Conservation (phyloP, 2,113 vertebrate species). For the Tachycineta bicolor region DNA sequence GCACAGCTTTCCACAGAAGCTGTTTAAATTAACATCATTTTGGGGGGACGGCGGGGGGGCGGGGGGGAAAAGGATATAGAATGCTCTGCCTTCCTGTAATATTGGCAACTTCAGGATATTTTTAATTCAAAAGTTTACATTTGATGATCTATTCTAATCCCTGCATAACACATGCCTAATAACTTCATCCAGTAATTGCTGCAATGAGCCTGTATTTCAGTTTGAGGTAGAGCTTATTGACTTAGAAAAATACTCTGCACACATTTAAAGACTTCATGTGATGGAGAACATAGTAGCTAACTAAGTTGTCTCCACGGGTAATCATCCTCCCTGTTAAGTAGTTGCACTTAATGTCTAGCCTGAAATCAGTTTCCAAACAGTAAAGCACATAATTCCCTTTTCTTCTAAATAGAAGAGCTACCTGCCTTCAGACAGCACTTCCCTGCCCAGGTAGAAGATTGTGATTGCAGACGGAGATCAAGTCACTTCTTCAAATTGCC, state of each 20-base stretch:
- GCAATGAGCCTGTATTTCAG: not conserved
- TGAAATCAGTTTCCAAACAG: conserved; percentile 38
- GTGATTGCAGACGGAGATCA: not conserved
- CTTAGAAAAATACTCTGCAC: conserved; percentile 52
- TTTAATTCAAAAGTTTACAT: conserved; percentile 17
- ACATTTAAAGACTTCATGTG: conserved; percentile 11
- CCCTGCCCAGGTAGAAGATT: not conserved
- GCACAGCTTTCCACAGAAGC: not conserved
- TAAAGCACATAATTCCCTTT: conserved; percentile 23
- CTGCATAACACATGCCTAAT: not conserved
- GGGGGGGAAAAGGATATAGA: not conserved
- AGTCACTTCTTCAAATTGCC: conserved; percentile 39
- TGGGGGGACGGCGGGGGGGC: too few species aligned
- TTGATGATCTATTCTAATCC: conserved; percentile 1
- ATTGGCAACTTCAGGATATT: not conserved
- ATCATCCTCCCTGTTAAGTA: conserved; percentile 14
- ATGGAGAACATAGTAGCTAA: conserved; percentile 32
- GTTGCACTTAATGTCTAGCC: conserved; percentile 30
- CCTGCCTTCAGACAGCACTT: conserved; percentile 8
- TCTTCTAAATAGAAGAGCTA: not conserved
- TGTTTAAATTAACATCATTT: not conserved
- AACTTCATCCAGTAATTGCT: conserved; percentile 22
- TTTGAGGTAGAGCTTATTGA: conserved; percentile 55
- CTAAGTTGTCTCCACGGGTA: conserved; percentile 1
- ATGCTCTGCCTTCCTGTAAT: not conserved